Percentiles rank a stretch among this genome's conserved stretches.
phyloP scores from a whole-genome alignment of 1,140 invertebrate genomes.

The Orchestia grillus region DNA sequence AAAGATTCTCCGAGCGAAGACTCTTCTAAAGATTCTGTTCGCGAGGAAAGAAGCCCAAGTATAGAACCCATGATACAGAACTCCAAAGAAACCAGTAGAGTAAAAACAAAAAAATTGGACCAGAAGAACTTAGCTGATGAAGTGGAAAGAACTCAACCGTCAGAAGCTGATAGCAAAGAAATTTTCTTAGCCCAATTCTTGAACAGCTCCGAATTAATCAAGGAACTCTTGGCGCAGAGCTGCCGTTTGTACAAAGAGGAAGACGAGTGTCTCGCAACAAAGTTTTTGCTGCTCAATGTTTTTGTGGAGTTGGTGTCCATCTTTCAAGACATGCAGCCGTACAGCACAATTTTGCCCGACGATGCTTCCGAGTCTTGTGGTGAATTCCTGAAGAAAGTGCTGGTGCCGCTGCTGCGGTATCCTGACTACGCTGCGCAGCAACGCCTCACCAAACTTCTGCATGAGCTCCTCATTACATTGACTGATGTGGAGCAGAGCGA shows the following conservation, averaged over 20 bases:
- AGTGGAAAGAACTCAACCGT: background rate
- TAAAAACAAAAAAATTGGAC: no score
- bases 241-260: constrained; percentile 27
- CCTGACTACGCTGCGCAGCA: constrained; percentile 38
- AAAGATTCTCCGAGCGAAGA: background rate
- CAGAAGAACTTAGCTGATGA: background rate
- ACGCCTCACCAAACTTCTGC: background rate
- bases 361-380: background rate
- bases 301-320: constrained; percentile 36
- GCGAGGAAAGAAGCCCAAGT: background rate
- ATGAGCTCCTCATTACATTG: background rate
- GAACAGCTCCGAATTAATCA: background rate
- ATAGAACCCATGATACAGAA: background rate
- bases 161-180: background rate
- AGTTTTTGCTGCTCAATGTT: background rate
- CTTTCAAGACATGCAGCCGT: background rate
- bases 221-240: background rate
- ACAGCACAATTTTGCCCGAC: background rate
- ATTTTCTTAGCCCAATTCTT: background rate
- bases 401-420: constrained; percentile 21
- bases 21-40: background rate
- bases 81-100: background rate
- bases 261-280: background rate
- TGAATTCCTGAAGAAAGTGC: background rate
- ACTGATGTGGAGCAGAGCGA: background rate